These are phyloP conservation scores for Bubo bubo DNA, from an alignment of 2,113 vertebrate genomes.

Conservation along the genomic window DNA sequence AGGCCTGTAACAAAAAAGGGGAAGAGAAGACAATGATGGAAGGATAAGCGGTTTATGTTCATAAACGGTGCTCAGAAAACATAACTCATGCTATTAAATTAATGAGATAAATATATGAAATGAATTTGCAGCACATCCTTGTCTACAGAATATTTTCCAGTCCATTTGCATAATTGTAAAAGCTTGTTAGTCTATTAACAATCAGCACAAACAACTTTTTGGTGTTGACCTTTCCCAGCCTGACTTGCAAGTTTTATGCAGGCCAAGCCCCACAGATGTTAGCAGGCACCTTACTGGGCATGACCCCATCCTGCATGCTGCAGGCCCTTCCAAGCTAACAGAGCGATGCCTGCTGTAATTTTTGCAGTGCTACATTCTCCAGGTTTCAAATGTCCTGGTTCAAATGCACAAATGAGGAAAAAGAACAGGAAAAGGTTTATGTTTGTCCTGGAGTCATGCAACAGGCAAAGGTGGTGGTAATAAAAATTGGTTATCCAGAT, in stretches of 20 bases:
- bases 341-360: accelerated
- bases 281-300: not conserved
- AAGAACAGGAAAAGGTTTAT: not conserved
- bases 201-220: not conserved
- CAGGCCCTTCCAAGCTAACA: not conserved
- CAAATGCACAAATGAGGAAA: not conserved
- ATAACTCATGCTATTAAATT: not conserved
- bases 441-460: not conserved
- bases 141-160: not conserved
- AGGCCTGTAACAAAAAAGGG: not conserved
- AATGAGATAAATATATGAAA: not conserved
- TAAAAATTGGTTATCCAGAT: no score
- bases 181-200: not conserved
- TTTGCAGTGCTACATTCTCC: not conserved
- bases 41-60: not conserved
- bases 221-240: not conserved
- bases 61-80: not conserved
- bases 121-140: not conserved
- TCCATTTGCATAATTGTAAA: not conserved
- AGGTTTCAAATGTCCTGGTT: not conserved
- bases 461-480: not conserved
- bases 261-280: not conserved
- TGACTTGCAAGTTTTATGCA: not conserved
- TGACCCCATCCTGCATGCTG: not conserved
- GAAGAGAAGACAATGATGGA: not conserved